Evolutionary conservation across 1,140 invertebrate genomes (phyloP).

Genomic region (Cyrtorhinus lividipennis): DNA sequence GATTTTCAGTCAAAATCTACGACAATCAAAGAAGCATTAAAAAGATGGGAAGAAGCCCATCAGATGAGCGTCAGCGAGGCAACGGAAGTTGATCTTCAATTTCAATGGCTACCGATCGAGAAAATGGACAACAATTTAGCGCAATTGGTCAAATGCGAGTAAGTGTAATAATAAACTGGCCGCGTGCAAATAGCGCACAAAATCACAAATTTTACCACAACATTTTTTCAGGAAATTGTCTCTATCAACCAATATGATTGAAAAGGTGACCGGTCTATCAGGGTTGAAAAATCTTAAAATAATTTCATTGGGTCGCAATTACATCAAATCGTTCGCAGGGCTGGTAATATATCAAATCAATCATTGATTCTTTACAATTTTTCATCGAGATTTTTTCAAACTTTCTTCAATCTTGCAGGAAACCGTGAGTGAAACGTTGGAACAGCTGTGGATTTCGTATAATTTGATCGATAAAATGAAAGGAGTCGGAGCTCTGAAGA

Average conservation of each 20-base stretch:
- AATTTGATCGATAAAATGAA: constrained; percentile 89
- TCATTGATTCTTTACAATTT: too few relatives aligned
- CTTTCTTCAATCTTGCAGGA: constrained; percentile 40
- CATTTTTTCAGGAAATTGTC: constrained; percentile 53
- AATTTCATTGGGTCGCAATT: constrained; percentile 74
- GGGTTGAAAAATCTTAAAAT: constrained; percentile 69
- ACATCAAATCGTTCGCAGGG: constrained; percentile 75
- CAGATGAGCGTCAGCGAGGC: constrained; percentile 48
- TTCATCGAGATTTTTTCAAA: too few relatives aligned
- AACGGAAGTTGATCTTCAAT: constrained; percentile 57
- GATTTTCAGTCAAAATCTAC: constrained; percentile 38
- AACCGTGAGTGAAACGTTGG: constrained; percentile 65
- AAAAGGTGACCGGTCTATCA: constrained; percentile 60
- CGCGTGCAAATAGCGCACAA: too few relatives aligned
- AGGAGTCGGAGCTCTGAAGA: constrained; percentile 65
- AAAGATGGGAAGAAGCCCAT: constrained; percentile 67
- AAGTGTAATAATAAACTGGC: constrained; percentile 27
- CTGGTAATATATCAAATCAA: constrained; percentile 51
- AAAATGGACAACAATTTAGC: constrained; percentile 61
- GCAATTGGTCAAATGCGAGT: constrained; percentile 49
- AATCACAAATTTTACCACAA: too few relatives aligned
- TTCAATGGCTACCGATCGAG: constrained; percentile 67
- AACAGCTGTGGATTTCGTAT: constrained; percentile 90
- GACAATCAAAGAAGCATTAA: constrained; percentile 62
- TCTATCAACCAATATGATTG: constrained; percentile 83